Evolutionary conservation across 1,140 invertebrate genomes (phyloP).

Genomic region (Liolophura sinensis): DNA sequence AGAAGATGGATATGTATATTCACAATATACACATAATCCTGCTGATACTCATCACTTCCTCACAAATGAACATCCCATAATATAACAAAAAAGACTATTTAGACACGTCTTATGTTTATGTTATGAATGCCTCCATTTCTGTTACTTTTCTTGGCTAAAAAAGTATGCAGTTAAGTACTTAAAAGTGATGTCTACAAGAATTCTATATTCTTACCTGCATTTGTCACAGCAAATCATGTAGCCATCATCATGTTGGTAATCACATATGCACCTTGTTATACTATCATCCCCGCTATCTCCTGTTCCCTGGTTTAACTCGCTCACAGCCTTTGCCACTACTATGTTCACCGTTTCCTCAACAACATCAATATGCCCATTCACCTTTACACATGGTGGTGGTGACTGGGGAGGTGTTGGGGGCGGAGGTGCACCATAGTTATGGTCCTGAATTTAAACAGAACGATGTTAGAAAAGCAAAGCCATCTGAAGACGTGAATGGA

Average conservation of each 20-base stretch:
- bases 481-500: no score
- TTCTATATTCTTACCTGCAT: conserved; percentile 66
- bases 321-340: conserved; percentile 85
- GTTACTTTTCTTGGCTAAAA: background rate
- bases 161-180: background rate
- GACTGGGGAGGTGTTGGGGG: conserved; percentile 66
- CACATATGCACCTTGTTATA: conserved; percentile 90
- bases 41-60: no score
- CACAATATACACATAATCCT: no score
- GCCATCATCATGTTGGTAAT: conserved; percentile 93
- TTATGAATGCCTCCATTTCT: no score
- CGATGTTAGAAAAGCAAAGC: no score
- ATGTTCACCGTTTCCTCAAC: conserved; percentile 71
- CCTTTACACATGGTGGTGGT: conserved; percentile 49
- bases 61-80: background rate
- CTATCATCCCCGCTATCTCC: conserved; percentile 67
- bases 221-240: conserved; percentile 97
- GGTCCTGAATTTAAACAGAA: conserved; percentile 69
- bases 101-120: background rate
- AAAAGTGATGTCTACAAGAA: conserved; percentile 2
- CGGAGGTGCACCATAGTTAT: conserved; percentile 78
- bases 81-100: background rate
- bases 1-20: no score
- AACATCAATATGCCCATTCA: conserved; percentile 65
- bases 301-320: conserved; percentile 71